phyloP scores from a whole-genome alignment of 2,888 invertebrate genomes.

The Dryococelus australis region DNA sequence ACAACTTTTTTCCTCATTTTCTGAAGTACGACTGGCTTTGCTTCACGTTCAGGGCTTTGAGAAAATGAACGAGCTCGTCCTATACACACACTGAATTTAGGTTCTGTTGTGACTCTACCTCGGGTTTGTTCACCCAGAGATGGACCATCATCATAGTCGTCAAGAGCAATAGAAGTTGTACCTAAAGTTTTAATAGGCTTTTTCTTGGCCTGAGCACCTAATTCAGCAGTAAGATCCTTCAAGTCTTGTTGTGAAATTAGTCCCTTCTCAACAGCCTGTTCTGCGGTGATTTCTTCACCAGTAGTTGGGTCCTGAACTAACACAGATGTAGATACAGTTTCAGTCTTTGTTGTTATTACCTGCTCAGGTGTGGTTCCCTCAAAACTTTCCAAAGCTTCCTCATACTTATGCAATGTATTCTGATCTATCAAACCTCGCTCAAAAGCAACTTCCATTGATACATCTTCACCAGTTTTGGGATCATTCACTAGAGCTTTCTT shows the following conservation, averaged over 20 bases:
- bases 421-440: conserved; percentile 74
- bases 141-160: conserved; percentile 57
- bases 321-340: conserved; percentile 48
- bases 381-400: conserved; percentile 35
- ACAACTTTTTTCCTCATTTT: conserved; percentile 80
- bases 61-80: conserved; percentile 66
- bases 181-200: conserved; percentile 52
- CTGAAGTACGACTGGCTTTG: conserved; percentile 75
- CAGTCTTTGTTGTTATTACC: conserved; percentile 48
- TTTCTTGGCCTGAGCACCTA: conserved; percentile 26
- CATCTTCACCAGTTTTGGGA: conserved; percentile 80
- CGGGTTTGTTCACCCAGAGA: conserved; percentile 68
- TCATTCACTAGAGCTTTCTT: conserved; percentile 67
- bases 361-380: conserved; percentile 43
- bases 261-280: conserved; percentile 66
- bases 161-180: conserved; percentile 55
- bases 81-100: conserved; percentile 72
- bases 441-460: conserved; percentile 83
- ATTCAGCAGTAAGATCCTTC: conserved; percentile 53
- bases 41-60: conserved; percentile 67
- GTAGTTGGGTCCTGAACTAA: conserved; percentile 57
- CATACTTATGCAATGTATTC: conserved; percentile 34
- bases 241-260: conserved; percentile 64
- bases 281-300: conserved; percentile 65
- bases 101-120: conserved; percentile 66